These are phyloP conservation scores for Drosophila sordidapex DNA, from an alignment of 2,888 invertebrate genomes.

Conservation along the genomic window DNA sequence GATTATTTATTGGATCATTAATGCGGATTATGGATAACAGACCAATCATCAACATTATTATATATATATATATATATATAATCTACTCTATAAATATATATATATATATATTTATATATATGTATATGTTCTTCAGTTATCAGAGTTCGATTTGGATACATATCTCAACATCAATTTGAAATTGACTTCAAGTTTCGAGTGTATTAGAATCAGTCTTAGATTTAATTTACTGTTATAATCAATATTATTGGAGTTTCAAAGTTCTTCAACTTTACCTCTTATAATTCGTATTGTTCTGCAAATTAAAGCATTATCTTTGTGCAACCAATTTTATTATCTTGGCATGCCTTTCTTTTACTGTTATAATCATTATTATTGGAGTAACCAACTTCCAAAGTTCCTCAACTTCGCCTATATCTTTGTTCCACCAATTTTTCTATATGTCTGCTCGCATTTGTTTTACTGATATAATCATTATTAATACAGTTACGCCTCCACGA, in stretches of 20 bases:
- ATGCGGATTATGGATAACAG: conserved; percentile 23
- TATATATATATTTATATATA: not conserved
- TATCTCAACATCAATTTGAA: not conserved
- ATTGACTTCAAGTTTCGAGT: not conserved
- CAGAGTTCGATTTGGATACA: not conserved
- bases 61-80: not conserved
- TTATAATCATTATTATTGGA: not conserved
- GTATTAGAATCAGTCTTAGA: not conserved
- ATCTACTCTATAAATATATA: not conserved
- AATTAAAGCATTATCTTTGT: not conserved
- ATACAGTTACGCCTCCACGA: not conserved
- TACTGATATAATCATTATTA: not conserved
- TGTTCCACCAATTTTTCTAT: not conserved
- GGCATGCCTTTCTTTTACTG: not conserved
- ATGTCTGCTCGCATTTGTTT: not conserved
- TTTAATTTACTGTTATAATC: not conserved
- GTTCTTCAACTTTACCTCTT: not conserved
- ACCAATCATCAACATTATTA: not conserved
- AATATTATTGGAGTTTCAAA: too few relatives aligned
- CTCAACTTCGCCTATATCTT: not conserved
- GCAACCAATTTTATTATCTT: not conserved
- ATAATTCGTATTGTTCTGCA: not conserved
- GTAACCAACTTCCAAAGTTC: not conserved
- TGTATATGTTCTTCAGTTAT: not conserved
- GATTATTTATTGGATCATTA: conserved; percentile 58